Percentiles rank a stretch among this genome's conserved stretches.
These are phyloP conservation scores for Sesia apiformis DNA, from an alignment of 2,888 invertebrate genomes.

Conservation along the genomic window DNA sequence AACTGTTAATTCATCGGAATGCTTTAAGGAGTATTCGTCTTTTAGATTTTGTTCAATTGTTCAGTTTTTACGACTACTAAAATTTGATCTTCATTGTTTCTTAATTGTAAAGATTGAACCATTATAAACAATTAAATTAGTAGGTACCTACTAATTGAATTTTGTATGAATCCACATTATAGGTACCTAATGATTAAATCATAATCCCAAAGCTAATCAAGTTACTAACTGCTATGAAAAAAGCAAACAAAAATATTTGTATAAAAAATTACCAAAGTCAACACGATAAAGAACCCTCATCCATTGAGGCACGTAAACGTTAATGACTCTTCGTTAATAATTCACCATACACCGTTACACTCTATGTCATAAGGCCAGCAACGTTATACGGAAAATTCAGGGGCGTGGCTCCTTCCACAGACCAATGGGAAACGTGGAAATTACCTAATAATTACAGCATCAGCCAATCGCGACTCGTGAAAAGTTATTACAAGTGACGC, in stretches of 20 bases:
- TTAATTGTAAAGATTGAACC: no score
- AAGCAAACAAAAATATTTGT: constrained; percentile 4
- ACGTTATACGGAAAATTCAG: constrained; percentile 32
- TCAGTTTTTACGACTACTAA: no score
- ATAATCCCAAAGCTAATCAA: no score
- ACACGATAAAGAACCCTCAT: constrained; percentile 17
- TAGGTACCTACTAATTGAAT: no score
- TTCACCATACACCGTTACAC: constrained; percentile 47
- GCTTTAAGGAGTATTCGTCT: no score
- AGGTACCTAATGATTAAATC: no score
- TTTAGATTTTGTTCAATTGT: no score
- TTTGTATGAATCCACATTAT: no score
- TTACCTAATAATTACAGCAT: constrained; percentile 38
- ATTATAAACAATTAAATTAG: no score
- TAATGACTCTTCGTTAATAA: constrained; percentile 61
- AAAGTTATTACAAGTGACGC: constrained; percentile 27
- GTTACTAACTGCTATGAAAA: constrained; percentile 9
- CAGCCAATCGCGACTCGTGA: constrained; percentile 36
- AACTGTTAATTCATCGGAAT: no score
- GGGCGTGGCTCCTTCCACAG: constrained; percentile 34
- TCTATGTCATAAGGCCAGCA: constrained; percentile 33
- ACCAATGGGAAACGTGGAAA: constrained; percentile 43
- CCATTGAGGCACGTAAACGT: constrained; percentile 5
- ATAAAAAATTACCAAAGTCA: neutral
- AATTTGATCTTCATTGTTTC: no score